Evolutionary conservation across 2,888 invertebrate species (phyloP), one percentile per base, ranked within the genome.

Genomic region (Orchesella flavescens): DNA sequence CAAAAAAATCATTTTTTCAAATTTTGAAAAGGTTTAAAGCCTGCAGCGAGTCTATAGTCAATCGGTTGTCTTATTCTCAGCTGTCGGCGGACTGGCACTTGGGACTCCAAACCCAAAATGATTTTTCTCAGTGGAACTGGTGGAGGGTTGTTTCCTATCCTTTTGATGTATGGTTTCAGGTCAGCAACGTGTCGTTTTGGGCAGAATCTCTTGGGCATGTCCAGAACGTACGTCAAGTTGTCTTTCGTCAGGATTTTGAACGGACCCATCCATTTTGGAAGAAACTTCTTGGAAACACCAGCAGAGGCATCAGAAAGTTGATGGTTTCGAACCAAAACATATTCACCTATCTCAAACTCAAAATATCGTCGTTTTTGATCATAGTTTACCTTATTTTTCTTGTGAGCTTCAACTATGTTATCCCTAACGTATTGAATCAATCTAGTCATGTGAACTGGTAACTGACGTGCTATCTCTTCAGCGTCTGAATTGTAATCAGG

Each of bases 281-380:
- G n/a, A 1, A 82, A 46, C 59, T 77, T 77, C 21, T 43, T 15
- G 4, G 72, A 46, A 24, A 53, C 34, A 12, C 69, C 65, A 7
- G 5, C 17, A 17, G 78, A 46, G 7, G 13, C 21, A 43, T 74
- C 68, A 17, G 84, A 84, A 1, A 68, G 10, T 53, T 69, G 55
- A 13, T 74, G 17, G 46, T 84, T 84, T 3, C 79, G n/a, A 43
- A 79, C 66, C 10, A 66, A 17, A 1, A 84, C 74, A 43, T 59
- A 19, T 15, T 84, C 74, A 5, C 74, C 74, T 9, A 59, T 57
- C 3, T 79, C 46, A 68, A 73, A 84, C 1, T 43, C 21, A 21
- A 68, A 63, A 21, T 84, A n/a, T 61, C 78, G 23, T 1, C 57
- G 23, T 43, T 63, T 80, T 57, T 17, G 19, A 49, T 80, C 61